A percentile compares a stretch with the other conserved stretches of the same genome.
Evolutionary conservation across 2,113 vertebrate genomes (phyloP).

Genomic region (Hydropotes inermis): DNA sequence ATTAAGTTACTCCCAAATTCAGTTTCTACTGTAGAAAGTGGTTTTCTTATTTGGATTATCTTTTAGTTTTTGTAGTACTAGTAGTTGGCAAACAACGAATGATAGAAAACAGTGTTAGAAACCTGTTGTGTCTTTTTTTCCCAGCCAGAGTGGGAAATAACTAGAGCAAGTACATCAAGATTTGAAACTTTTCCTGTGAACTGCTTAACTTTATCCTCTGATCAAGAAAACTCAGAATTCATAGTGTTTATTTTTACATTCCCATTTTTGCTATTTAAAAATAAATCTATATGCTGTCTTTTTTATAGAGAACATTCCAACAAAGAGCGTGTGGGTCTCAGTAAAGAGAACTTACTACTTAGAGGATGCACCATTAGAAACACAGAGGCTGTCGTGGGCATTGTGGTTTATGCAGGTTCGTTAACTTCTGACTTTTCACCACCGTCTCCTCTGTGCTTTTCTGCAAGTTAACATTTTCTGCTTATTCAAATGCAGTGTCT

Average conservation of each 20-base stretch:
- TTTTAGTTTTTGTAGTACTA: background rate
- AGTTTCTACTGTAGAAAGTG: background rate
- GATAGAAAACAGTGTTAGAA: background rate
- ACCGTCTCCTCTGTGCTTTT: background rate
- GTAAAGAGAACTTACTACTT: conserved; percentile 91
- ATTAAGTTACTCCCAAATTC: background rate
- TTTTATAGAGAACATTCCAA: conserved; percentile 86
- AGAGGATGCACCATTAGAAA: conserved; percentile 94
- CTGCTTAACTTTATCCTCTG: background rate
- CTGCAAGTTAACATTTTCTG: background rate
- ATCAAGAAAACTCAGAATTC: background rate
- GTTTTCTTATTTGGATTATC: background rate
- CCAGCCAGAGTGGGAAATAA: background rate
- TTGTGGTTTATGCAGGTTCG: conserved; percentile 96
- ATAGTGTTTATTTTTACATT: background rate
- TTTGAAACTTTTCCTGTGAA: background rate
- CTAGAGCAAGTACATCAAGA: background rate
- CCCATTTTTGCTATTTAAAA: background rate
- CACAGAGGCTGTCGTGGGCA: conserved; percentile 92
- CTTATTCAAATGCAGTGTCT: background rate
- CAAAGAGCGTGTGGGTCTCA: conserved; percentile 88
- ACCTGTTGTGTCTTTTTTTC: background rate
- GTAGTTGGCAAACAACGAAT: background rate
- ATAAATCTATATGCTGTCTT: background rate
- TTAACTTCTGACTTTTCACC: background rate